These are phyloP conservation scores for Berghia stephanieae DNA, from an alignment of 1,140 invertebrate genomes.

Conservation along the genomic window DNA sequence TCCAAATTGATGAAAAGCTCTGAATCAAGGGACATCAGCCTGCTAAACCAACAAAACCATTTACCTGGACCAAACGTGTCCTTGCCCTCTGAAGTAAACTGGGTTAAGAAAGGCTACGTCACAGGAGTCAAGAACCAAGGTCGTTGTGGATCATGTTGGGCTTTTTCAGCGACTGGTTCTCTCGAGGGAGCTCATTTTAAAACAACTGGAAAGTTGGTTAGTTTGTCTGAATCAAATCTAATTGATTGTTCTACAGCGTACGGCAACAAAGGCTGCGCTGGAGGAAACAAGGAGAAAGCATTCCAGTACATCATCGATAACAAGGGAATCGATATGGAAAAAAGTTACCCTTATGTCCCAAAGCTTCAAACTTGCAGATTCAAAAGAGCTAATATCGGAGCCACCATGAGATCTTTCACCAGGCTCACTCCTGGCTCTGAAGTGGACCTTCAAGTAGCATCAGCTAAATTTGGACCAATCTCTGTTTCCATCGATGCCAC, in stretches of 20 bases:
- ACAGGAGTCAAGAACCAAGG: constrained; percentile 86
- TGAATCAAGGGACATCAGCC: constrained; percentile 4
- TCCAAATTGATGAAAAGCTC: not conserved
- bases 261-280: constrained; percentile 93
- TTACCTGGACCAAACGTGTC: constrained; percentile 75
- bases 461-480: constrained; percentile 84
- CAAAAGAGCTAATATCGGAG: constrained; percentile 41
- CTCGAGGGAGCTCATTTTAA: constrained; percentile 95
- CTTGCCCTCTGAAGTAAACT: constrained; percentile 79
- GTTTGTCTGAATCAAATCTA: constrained; percentile 95
- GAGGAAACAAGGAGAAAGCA: constrained; percentile 92
- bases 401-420: constrained; percentile 74
- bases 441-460: constrained; percentile 75
- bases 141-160: constrained; percentile 53
- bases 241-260: constrained; percentile 83
- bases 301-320: constrained; percentile 91
- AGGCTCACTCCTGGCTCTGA: constrained; percentile 73
- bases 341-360: constrained; percentile 68
- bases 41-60: too few species aligned
- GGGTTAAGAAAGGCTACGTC: constrained; percentile 84
- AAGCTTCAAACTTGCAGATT: constrained; percentile 69
- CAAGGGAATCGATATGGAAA: constrained; percentile 93
- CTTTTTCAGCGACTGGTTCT: constrained; percentile 77
- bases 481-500: constrained; percentile 89
- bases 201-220: constrained; percentile 82